phyloP scores from a whole-genome alignment of 1,140 invertebrate genomes.

The Trichonephila clavipes region DNA sequence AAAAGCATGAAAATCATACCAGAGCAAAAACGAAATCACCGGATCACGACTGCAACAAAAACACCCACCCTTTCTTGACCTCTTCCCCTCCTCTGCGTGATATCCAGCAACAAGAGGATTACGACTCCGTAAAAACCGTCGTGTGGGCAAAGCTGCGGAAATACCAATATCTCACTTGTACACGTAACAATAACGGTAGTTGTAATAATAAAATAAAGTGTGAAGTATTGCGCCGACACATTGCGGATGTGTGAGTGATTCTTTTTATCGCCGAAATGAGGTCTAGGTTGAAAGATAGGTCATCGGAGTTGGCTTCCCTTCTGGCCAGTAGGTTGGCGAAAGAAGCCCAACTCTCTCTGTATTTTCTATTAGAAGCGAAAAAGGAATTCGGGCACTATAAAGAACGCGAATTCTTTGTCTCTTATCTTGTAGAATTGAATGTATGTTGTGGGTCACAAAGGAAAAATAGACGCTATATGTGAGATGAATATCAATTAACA shows the following conservation, averaged over 20 bases:
- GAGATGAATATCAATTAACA: neutral
- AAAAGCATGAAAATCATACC: neutral
- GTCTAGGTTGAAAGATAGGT: slow-evolving; percentile 36
- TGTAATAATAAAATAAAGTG: neutral
- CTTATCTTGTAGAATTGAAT: neutral
- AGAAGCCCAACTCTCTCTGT: neutral
- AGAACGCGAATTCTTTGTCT: neutral
- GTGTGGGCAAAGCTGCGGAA: slow-evolving; percentile 4
- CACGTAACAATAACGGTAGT: neutral
- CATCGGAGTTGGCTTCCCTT: slow-evolving; percentile 15
- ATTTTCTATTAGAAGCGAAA: neutral
- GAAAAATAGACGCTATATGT: neutral
- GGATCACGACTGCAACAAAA: neutral
- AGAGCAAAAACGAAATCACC: neutral
- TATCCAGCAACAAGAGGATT: neutral
- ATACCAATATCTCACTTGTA: neutral
- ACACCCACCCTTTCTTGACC: neutral
- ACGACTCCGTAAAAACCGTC: neutral
- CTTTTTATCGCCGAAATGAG: neutral
- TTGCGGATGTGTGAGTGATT: neutral
- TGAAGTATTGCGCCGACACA: slow-evolving; percentile 23
- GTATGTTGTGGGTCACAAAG: neutral
- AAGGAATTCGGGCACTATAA: slow-evolving; percentile 2
- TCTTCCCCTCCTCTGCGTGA: neutral
- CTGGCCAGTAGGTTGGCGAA: slow-evolving; percentile 25